Evolutionary conservation across 23 tunicate genomes (phyloP), one percentile per base, ranked within the genome.

Genomic region (Styela plicata): DNA sequence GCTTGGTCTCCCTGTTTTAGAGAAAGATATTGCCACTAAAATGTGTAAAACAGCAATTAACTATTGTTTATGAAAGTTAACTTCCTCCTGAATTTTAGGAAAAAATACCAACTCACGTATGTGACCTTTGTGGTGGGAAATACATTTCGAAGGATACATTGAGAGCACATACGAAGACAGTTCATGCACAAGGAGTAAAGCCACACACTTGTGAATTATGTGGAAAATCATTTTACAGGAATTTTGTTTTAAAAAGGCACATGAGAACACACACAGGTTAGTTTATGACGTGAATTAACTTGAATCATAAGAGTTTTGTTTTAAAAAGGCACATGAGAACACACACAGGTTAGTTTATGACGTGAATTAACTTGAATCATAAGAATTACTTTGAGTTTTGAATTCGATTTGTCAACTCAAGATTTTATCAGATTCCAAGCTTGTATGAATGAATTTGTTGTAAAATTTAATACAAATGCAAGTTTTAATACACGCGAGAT

Each of bases 321-420:
- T 67, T 67, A 24, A 67, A 67, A 16, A 29, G 32, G 30, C 71
- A 67, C 31, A 67, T 25, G 31, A 22, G 22, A 18, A 29, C 31
- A 18, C 71, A 67, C 21, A 25, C 71, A 67, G 71, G 71, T 67
- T n/a, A n/a, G n/a, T n/a, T n/a, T n/a, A n/a, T n/a, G n/a, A n/a
- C n/a, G n/a, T n/a, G n/a, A n/a, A n/a, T n/a, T n/a, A n/a, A n/a
- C n/a, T n/a, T n/a, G n/a, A n/a, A n/a, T 67, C 24, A 67, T 29
- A 67, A 24, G 0, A 67, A 22, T 25, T 67, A n/a, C n/a, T n/a
- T n/a, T n/a, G n/a, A n/a, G n/a, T n/a, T n/a, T n/a, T n/a, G n/a
- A n/a, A n/a, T n/a, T n/a, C n/a, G n/a, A n/a, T n/a, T n/a, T n/a
- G n/a, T n/a, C n/a, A n/a, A n/a, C n/a, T n/a, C n/a, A n/a, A n/a